Base-by-base conservation (phyloP, 2,888 invertebrate genomes). In the Chelonus formosanus region DNA sequence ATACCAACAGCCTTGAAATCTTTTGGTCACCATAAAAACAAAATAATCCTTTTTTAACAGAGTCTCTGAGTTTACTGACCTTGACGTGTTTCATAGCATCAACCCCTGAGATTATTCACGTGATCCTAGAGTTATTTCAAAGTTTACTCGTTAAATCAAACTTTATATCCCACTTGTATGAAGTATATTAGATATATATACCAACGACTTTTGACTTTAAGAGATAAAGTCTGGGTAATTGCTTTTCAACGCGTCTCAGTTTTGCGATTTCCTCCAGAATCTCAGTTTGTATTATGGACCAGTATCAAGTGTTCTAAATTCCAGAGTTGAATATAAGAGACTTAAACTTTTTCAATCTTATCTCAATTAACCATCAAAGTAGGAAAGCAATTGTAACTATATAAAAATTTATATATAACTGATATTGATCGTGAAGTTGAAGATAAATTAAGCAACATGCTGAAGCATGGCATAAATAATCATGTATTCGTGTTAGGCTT, bases 31-130 rank as follows among this genome's bases (percentile, higher is more conserved):
- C 48, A 48, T 48, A 48, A 48, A 48, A 48, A 76, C 72, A 76
- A 76, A 78, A 78, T 74, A 77, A 76, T 75, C 75, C 78, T 78
- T 78, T 76, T 73, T 69, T 64, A 62, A 61, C 63, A 60, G 47
- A 57, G 52, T 55, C 45, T 44, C 44, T 40, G 7, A 55, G 67
- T 62, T 67, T 68, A 60, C 47, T 61, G 70, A 70, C 76, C 75
- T 75, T 75, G 72, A 61, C 57, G 70, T 69, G 48, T 47, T 52
- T 40, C 47, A 10, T 48, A 8, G 32, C 44, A 47, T 64, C 54
- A 55, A 34, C 44, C 40, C 8, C 48, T 20, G 47, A 43, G 67
- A 45, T 57, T n/a, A 20, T 20, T 20, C 57, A 44, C 31, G 45
- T 57, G 44, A 57, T 57, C 57, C 32, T 31, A 43, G 45, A 67